Evolutionary conservation across 1,140 invertebrate species (phyloP).

Genomic region (Drosophila micromelanica): DNA sequence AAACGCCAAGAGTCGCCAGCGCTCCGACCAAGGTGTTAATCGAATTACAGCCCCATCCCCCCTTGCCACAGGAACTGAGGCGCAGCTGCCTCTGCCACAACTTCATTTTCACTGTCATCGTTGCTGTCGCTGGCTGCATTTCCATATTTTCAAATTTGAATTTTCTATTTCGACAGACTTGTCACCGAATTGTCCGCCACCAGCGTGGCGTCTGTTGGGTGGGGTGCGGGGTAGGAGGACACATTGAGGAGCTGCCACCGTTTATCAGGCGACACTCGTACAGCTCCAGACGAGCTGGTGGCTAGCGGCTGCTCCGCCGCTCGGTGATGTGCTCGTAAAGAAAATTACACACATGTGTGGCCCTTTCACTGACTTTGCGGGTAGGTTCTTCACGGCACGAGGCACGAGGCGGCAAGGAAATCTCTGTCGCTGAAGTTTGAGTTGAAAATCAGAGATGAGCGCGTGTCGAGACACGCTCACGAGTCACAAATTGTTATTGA

Average conservation of each 20-base stretch:
- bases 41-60: slow-evolving; percentile 61
- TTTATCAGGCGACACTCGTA: too few species aligned
- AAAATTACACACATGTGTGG: slow-evolving; percentile 81
- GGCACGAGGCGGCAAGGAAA: too few species aligned
- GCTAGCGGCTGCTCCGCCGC: neutral
- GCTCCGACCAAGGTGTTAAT: slow-evolving; percentile 70
- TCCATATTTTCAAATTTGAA: slow-evolving; percentile 82
- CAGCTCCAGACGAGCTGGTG: neutral
- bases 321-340: slow-evolving; percentile 52
- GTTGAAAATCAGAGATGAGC: neutral
- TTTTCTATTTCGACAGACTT: slow-evolving; percentile 64
- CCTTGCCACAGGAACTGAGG: neutral
- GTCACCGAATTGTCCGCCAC: neutral
- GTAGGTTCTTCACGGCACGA: neutral
- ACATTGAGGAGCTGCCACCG: slow-evolving; percentile 47
- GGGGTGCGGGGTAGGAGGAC: too few species aligned
- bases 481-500: too few species aligned
- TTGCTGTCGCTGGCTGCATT: slow-evolving; percentile 47
- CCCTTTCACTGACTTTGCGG: slow-evolving; percentile 44
- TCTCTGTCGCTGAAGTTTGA: neutral
- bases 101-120: slow-evolving; percentile 24
- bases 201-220: too few species aligned
- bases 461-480: too few species aligned
- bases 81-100: slow-evolving; percentile 36
- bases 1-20: slow-evolving; percentile 63